phyloP scores from a whole-genome alignment of 2,888 invertebrate species.

The Penaeus monodon region DNA sequence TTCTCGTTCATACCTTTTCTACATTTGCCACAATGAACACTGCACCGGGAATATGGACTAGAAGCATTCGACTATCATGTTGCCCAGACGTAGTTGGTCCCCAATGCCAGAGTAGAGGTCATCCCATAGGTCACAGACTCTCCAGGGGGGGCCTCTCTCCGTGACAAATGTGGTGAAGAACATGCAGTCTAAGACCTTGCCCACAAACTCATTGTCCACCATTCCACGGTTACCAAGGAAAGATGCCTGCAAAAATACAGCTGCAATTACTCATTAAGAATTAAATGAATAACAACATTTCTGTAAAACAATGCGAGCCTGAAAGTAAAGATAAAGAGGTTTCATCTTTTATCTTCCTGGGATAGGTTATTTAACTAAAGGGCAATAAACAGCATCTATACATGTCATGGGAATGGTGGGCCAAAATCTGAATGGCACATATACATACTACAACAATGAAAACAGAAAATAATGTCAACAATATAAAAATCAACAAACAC shows the following conservation, averaged over 20 bases:
- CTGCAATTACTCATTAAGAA: background rate
- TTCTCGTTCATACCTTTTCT: constrained; percentile 21
- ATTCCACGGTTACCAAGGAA: constrained; percentile 91
- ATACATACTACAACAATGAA: no score
- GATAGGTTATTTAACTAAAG: no score
- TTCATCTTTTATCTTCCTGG: no score
- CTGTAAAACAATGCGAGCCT: background rate
- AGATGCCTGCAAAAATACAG: constrained; percentile 77
- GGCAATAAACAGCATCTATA: no score
- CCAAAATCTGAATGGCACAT: no score
- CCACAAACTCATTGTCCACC: constrained; percentile 83
- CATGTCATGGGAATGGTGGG: no score
- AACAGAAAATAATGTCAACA: no score
- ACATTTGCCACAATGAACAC: background rate
- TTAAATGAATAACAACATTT: background rate
- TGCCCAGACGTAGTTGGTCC: constrained; percentile 73
- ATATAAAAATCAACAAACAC: no score
- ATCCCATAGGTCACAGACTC: constrained; percentile 97
- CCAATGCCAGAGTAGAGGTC: constrained; percentile 84
- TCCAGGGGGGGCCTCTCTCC: constrained; percentile 95
- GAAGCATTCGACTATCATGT: constrained; percentile 75
- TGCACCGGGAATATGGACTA: constrained; percentile 70
- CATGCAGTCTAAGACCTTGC: constrained; percentile 93
- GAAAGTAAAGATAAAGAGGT: no score
- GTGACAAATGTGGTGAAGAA: constrained; percentile 93